phyloP scores from a whole-genome alignment of 2,113 vertebrate genomes.

The Cyrtonyx montezumae region DNA sequence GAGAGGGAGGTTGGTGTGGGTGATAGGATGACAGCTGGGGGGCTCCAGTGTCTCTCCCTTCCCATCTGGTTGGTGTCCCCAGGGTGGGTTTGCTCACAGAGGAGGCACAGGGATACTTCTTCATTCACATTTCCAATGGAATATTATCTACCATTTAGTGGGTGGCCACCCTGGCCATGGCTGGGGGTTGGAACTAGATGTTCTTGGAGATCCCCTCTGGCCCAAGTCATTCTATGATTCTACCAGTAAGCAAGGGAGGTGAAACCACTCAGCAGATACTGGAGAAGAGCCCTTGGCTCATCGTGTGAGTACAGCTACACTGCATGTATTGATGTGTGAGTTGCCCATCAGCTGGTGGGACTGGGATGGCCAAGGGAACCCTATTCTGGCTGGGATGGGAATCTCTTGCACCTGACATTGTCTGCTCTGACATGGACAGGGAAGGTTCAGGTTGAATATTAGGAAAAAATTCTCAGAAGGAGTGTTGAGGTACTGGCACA shows the following conservation, averaged over 20 bases:
- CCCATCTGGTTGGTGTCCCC: neutral
- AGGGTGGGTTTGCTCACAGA: neutral
- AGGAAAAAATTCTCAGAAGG: no score
- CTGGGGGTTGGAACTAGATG: no score
- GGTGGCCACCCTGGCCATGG: no score
- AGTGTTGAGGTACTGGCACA: no score
- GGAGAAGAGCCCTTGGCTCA: neutral
- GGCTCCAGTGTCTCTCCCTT: neutral
- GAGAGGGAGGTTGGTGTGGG: neutral
- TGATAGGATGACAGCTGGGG: neutral
- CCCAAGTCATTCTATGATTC: no score
- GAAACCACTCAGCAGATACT: neutral
- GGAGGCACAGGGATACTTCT: rapidly evolving
- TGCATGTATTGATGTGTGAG: neutral
- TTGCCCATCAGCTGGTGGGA: neutral
- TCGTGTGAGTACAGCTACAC: neutral
- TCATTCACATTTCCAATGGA: neutral
- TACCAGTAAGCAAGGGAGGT: neutral
- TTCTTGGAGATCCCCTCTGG: no score
- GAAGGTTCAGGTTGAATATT: no score
- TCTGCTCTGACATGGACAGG: neutral
- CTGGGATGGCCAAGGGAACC: neutral
- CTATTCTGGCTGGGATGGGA: neutral
- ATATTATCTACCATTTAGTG: neutral
- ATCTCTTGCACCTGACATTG: neutral